Evolutionary conservation across 2,113 vertebrate genomes (phyloP).

Genomic region (Enhydra lutris): DNA sequence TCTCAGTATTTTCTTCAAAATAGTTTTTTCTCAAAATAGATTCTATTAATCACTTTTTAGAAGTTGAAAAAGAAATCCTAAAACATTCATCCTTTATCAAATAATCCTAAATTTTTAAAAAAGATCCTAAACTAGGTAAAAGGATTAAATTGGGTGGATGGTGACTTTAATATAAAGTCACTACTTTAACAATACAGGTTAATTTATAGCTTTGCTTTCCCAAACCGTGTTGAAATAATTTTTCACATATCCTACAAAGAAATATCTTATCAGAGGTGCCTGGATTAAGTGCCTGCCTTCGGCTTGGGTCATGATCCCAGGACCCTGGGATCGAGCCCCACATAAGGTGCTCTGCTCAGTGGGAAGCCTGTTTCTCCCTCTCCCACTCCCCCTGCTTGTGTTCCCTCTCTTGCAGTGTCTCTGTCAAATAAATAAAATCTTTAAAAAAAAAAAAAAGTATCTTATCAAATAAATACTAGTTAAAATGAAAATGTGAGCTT

Average conservation of each 20-base stretch:
- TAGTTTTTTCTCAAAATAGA: not conserved
- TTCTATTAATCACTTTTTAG: not conserved
- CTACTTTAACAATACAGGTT: not conserved
- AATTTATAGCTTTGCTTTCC: not conserved
- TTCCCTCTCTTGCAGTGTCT: too few species aligned
- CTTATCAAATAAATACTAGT: not conserved
- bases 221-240: not conserved
- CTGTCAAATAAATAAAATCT: too few species aligned
- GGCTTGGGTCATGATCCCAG: too few species aligned
- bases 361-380: too few species aligned
- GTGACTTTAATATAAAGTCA: not conserved
- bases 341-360: too few species aligned
- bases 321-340: too few species aligned
- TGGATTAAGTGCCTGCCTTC: too few species aligned
- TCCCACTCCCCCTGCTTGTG: too few species aligned
- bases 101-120: not conserved
- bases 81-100: not conserved
- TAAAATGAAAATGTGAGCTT: not conserved
- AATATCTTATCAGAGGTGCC: not conserved
- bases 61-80: not conserved
- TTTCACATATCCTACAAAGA: not conserved
- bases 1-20: conserved; percentile 25
- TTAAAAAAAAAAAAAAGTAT: not conserved
- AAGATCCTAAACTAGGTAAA: not conserved
- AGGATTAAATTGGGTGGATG: not conserved